Conservation (phyloP, 1,140 invertebrate genomes). For the Drosophila santomea region DNA sequence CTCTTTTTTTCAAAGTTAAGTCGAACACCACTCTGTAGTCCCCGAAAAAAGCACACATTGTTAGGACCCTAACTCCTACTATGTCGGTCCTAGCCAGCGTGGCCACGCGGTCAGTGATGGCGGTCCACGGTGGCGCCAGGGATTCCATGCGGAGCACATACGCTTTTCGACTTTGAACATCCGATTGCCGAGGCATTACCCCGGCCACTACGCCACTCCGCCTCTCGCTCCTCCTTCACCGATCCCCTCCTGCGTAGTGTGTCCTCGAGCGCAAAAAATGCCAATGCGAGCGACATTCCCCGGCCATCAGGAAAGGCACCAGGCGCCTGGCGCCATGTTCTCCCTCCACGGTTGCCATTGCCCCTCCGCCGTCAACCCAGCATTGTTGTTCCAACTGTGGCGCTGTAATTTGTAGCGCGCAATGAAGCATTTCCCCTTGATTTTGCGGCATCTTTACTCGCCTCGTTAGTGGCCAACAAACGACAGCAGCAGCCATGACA, state of each 20-base stretch:
- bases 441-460: constrained; percentile 83
- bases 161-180: constrained; percentile 82
- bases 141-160: constrained; percentile 76
- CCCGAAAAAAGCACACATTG: constrained; percentile 8
- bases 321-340: too few relatives aligned
- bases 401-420: constrained; percentile 81
- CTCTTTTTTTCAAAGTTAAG: neutral
- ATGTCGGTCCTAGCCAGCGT: constrained; percentile 11
- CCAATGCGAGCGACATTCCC: constrained; percentile 58
- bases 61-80: neutral
- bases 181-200: constrained; percentile 75
- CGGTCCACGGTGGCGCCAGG: constrained; percentile 22
- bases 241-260: constrained; percentile 43
- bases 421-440: constrained; percentile 83
- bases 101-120: constrained; percentile 27
- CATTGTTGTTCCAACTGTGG: constrained; percentile 81
- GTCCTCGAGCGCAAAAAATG: constrained; percentile 80
- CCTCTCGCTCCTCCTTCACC: neutral
- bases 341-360: too few relatives aligned
- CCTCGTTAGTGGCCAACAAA: constrained; percentile 83
- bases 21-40: neutral
- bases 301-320: constrained; percentile 17
- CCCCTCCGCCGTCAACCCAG: constrained; percentile 6
- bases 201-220: neutral
- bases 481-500: constrained; percentile 66